Evolutionary conservation across 2,888 invertebrate species (phyloP), one percentile per base, ranked within the genome.

Genomic region (Diachrysia chrysitis): DNA sequence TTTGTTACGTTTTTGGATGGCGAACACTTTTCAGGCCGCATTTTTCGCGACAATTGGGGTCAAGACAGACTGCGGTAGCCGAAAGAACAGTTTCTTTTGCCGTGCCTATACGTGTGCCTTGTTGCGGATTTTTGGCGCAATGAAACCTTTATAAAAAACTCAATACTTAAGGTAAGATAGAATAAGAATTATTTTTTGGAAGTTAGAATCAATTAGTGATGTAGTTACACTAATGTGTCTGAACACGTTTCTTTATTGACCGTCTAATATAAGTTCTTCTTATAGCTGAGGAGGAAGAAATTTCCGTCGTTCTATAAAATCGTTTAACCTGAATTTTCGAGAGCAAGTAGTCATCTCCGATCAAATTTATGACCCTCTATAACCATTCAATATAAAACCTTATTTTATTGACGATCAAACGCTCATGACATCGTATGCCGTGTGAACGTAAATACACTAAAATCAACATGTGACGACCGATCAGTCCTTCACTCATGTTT

Each of bases 391-490:
- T 51, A 51, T 37, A 54, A 73, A 54, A 58, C 37, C 23, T 48
- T 48, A 62, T 71, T 73, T 75, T 71, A 73, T 75, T 42, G 67
- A 29, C 51, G 37, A 61, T 76, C 71, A 67, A 76, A 63, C 48
- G 19, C 59, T 54, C 46, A 70, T 37, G 21, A 1, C 19, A 37
- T 59, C 42, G 16, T 65, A 55, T 63, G 37, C 29, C 71, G 62
- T 54, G 63, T 61, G 60, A 67, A 25, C 46, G 32, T 55, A 62
- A 29, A 56, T 56, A 35, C 55, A 71, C 56, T 72, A 65, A 78
- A 61, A 37, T 55, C n/a, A 58, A 46, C 48, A 16, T 48, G 56
- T 58, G 48, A 55, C 51, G 17, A 60, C n/a, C 57, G 42, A 14
- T 55, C 46, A 53, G 58, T 63, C 55, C 42, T 68, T 66, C 64